Evolutionary conservation across 2,113 vertebrate species (phyloP), one percentile per base, ranked within the genome.

Genomic region (Stercorarius parasiticus): DNA sequence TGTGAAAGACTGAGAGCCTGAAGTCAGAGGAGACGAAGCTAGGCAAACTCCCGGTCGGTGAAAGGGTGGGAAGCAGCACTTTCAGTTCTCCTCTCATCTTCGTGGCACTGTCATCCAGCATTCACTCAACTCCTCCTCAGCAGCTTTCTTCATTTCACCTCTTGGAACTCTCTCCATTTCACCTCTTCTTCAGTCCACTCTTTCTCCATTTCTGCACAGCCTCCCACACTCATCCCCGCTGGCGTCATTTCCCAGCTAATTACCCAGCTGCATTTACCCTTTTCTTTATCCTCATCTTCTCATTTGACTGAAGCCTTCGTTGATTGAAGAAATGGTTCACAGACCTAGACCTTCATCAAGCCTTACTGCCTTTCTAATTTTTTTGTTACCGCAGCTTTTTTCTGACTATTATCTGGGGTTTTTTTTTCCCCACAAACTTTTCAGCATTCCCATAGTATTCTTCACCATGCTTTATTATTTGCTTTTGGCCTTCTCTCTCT

Each of bases 21-120:
- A 78, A 76, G 55, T 74, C 38, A 40, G 56, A 83, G 66, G 18
- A 81, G 26, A 56, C 49, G 5, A 50, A 77, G 26, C n/a, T 14
- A 56, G 9, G 36, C 14, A n/a, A 73, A 83, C 14, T 53, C 2
- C 1, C 1, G 3, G 29, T 22, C 2, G 4, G 26, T 62, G 34
- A 84, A 76, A 52, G 59, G 38, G 26, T 30, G 21, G 47, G 38
- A 88, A 82, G 55, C 26, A 30, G 42, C 66, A 62, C 26, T 13
- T 29, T 45, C 15, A 50, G 2, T 55, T 70, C 27, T 84, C 26
- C 27, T 65, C 64, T 67, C 3, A 5, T 21, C 9, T 62, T 74
- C 16, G 11, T 6, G 29, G 42, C 25, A n/a, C 17, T 23, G 45
- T 21, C 26, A 45, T 56, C 25, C 16, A 74, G 85, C 32, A 58